phyloP scores from a whole-genome alignment of 2,888 invertebrate genomes.

The Apantesis nais region DNA sequence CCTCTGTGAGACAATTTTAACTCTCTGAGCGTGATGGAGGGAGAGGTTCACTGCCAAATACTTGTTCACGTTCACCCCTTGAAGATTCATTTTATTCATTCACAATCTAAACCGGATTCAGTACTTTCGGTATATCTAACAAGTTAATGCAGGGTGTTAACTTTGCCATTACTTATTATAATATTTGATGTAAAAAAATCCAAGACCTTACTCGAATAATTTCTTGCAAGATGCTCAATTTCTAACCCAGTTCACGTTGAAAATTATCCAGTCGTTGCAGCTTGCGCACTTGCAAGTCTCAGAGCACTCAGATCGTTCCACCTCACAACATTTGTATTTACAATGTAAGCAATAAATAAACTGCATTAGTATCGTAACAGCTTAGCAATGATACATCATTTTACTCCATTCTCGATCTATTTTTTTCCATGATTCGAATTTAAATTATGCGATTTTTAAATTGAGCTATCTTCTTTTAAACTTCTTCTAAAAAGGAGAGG shows the following conservation, averaged over 20 bases:
- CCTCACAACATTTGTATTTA: background rate
- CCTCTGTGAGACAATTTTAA: too few species aligned
- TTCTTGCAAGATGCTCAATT: background rate
- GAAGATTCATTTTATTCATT: too few species aligned
- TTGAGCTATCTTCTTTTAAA: background rate
- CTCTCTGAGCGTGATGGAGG: too few species aligned
- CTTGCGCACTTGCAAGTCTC: background rate
- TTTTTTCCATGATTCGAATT: background rate
- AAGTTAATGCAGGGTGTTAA: background rate
- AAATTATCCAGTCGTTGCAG: conserved; percentile 3
- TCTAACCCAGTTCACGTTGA: background rate
- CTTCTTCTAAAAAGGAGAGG: background rate
- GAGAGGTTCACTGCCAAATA: too few species aligned
- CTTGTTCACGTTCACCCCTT: too few species aligned
- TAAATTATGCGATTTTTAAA: background rate
- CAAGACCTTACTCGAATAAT: background rate
- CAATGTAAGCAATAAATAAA: background rate
- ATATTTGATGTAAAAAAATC: background rate
- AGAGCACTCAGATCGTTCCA: conserved; percentile 3
- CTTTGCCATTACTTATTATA: background rate
- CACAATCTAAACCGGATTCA: too few species aligned
- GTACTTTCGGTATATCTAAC: too few species aligned
- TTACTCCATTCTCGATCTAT: background rate
- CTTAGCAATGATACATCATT: background rate
- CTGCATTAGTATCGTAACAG: background rate